Evolutionary conservation across 2,888 invertebrate species (phyloP).

Genomic region (Lycophotia porphyrea): DNA sequence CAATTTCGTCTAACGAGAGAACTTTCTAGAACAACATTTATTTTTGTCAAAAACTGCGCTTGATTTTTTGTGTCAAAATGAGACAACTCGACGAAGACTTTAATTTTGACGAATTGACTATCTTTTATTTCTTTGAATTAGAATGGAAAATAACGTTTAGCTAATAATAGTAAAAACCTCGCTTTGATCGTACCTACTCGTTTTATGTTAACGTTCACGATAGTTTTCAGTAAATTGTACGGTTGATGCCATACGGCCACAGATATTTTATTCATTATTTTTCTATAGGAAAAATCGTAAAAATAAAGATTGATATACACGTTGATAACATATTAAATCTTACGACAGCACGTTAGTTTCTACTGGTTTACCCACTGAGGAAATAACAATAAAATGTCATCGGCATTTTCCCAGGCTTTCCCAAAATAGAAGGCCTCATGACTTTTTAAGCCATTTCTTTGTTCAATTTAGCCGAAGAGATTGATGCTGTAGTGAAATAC

Average conservation of each 20-base stretch:
- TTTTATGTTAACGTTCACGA: not conserved
- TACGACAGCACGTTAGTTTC: slow-evolving; percentile 2
- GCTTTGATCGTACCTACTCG: not conserved
- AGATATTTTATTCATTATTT: not conserved
- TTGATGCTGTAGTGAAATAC: slow-evolving; percentile 53
- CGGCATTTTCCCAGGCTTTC: slow-evolving; percentile 4
- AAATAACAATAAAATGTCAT: slow-evolving; percentile 32
- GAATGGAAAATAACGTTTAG: not conserved
- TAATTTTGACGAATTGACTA: slow-evolving; percentile 14
- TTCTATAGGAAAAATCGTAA: not conserved
- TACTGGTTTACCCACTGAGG: not conserved
- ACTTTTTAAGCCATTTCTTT: slow-evolving; percentile 57
- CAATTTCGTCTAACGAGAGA: slow-evolving; percentile 55
- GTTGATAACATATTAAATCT: not conserved
- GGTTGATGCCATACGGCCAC: not conserved
- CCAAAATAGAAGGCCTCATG: slow-evolving; percentile 38
- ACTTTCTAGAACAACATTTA: slow-evolving; percentile 51
- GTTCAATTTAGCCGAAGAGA: slow-evolving; percentile 59
- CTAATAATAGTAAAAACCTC: too few species aligned
- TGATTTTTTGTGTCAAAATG: slow-evolving; percentile 38
- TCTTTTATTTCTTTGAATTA: not conserved
- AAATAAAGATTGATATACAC: not conserved
- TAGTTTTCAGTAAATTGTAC: not conserved
- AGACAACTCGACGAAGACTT: slow-evolving; percentile 9
- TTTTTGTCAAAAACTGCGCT: slow-evolving; percentile 34